Evolutionary conservation across 2,797 vertebrate genomes (phyloP).

Genomic region (Hyperoplus lanceolatus): DNA sequence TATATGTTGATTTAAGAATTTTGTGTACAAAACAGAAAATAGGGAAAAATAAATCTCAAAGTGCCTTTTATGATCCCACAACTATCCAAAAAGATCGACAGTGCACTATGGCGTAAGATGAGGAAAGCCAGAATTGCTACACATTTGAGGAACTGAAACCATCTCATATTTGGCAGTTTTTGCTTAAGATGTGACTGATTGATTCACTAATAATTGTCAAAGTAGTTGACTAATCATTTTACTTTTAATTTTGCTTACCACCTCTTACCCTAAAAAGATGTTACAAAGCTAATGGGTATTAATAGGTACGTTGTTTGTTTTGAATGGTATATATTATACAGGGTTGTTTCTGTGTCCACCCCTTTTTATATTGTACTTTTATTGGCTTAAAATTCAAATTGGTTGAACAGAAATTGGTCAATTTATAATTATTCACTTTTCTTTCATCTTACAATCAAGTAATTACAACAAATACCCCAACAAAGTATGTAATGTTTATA

Average conservation of each 20-base stretch:
- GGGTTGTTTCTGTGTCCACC: conserved; percentile 32
- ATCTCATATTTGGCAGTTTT: neutral
- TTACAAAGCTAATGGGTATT: neutral
- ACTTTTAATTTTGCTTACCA: neutral
- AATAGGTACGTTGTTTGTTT: neutral
- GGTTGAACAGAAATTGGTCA: conserved; percentile 14
- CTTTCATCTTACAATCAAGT: neutral
- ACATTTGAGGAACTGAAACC: neutral
- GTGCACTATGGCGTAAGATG: neutral
- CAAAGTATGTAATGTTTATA: conserved; percentile 59
- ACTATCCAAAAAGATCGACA: neutral
- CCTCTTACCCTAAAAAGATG: neutral
- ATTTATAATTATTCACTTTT: neutral
- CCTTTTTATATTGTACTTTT: conserved; percentile 15
- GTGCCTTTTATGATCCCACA: neutral
- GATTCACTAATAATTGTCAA: neutral
- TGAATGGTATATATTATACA: neutral
- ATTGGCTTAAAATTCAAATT: conserved; percentile 15
- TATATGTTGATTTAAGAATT: neutral
- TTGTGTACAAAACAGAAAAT: conserved; percentile 4
- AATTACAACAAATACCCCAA: conserved; percentile 31
- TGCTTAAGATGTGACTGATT: neutral
- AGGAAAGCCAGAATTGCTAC: neutral
- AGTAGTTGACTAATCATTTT: neutral
- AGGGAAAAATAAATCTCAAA: neutral